Base-by-base conservation (phyloP, 2,888 invertebrate species). In the Torymus auratus region DNA sequence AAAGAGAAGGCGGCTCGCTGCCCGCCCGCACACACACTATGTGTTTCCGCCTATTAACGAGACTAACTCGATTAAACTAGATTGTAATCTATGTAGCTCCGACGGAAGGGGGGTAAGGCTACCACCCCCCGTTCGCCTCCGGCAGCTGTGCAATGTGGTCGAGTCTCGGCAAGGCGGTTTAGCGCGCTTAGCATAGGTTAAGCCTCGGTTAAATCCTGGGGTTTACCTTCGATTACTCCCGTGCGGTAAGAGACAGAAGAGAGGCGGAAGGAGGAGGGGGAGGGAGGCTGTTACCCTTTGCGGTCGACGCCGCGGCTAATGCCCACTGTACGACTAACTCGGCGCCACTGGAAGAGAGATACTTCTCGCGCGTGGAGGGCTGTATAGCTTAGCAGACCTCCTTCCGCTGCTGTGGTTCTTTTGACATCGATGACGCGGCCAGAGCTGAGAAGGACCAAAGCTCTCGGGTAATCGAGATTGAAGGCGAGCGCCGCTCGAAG, bases 171-270 rank as follows among this genome's bases (percentile, higher is more conserved):
- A 86, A 86, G 86, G 85, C 85, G 87, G 86, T 88, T 89, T 87
- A 86, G 84, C 85, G 83, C 86, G 88, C 86, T 89, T 88, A 87
- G 88, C 88, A 88, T 89, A 88, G 88, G 88, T 88, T 89, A 88
- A 89, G 88, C 88, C 82, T 80, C 82, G 83, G 85, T 88, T 88
- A 88, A 88, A 88, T 85, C 87, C 86, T 78, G 77, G 85, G 88
- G 85, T 88, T 90, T 87, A 88, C 87, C 87, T 88, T 88, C 87
- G 88, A 88, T 88, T 88, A 87, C 84, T 85, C 84, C 84, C 70
- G 83, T 84, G 85, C 78, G 85, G 86, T 80, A 84, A 84, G 84
- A 83, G 84, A 83, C 82, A 82, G 77, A 80, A 78, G 82, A 83
- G 68, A 61, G 64, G 68, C 81, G 73, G 52, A 20, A 15, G 5